Evolutionary conservation across 1,140 invertebrate genomes (phyloP).

Genomic region (Pseudomyrmex dendroicus): DNA sequence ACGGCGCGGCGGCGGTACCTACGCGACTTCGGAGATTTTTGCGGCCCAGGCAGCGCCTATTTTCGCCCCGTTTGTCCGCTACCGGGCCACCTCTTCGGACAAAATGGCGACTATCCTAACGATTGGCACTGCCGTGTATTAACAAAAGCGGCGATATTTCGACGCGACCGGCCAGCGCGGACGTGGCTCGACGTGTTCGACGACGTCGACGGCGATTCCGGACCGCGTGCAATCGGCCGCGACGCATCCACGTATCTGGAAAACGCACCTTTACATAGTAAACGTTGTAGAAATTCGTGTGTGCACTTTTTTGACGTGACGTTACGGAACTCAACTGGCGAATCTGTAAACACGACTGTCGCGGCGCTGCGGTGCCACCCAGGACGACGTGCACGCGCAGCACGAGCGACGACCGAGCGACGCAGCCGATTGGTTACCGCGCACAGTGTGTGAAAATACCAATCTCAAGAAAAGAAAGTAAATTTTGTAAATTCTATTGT

Average conservation of each 20-base stretch:
- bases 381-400: constrained; percentile 50
- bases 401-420: constrained; percentile 27
- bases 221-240: neutral
- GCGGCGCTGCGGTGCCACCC: constrained; percentile 76
- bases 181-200: neutral
- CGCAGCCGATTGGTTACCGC: constrained; percentile 7
- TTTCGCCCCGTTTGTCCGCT: constrained; percentile 77
- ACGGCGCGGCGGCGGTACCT: constrained; percentile 64
- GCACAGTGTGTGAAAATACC: neutral
- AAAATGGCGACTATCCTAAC: constrained; percentile 84
- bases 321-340: constrained; percentile 82
- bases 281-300: constrained; percentile 81
- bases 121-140: constrained; percentile 79
- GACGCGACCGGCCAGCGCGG: neutral
- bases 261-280: constrained; percentile 84
- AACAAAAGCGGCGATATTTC: constrained; percentile 59
- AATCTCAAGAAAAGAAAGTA: too few species aligned
- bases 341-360: constrained; percentile 82
- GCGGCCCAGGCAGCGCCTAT: constrained; percentile 74
- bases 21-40: constrained; percentile 71
- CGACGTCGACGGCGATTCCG: neutral
- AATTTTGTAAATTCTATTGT: too few species aligned
- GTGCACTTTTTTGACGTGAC: constrained; percentile 84
- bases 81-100: constrained; percentile 83
- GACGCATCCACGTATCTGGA: neutral